A percentile compares a stretch with the other conserved stretches of the same genome.
Conservation (phyloP, 30 jellyfish, hydroid and myxozoan genomes). For the Aurelia sp. region DNA sequence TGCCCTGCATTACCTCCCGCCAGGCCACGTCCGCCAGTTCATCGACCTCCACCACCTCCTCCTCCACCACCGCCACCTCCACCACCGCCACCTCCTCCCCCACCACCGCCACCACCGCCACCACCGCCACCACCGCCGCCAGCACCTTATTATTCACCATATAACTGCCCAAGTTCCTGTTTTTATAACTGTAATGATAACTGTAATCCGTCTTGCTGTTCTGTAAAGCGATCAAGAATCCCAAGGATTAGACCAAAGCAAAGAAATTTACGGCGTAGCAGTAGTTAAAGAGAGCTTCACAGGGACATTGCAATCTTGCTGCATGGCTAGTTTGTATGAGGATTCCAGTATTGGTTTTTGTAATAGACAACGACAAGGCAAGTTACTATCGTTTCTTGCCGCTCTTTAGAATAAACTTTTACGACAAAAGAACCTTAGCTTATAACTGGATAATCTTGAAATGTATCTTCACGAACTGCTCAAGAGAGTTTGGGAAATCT, state of each 20-base stretch:
- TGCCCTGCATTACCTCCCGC: constrained; percentile 64
- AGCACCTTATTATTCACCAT: constrained; percentile 36
- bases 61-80: constrained; percentile 86
- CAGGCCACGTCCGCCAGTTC: constrained; percentile 49
- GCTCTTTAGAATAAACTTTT: no score
- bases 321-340: no score
- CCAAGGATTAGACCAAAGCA: background rate
- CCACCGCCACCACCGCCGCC: constrained; percentile 73
- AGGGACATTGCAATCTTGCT: no score
- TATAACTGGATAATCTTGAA: no score
- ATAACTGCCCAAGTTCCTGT: constrained; percentile 56
- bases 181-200: constrained; percentile 32
- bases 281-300: no score
- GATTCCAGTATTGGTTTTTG: no score
- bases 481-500: no score
- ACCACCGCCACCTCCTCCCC: constrained; percentile 84
- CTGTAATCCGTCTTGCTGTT: constrained; percentile 77
- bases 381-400: no score
- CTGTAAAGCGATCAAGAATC: constrained; percentile 49
- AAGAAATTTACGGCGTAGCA: no score
- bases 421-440: no score
- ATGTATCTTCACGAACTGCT: no score
- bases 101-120: constrained; percentile 85
- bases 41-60: constrained; percentile 80
- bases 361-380: no score